phyloP scores from a whole-genome alignment of 2,113 vertebrate genomes.

The Apodemus sylvaticus region DNA sequence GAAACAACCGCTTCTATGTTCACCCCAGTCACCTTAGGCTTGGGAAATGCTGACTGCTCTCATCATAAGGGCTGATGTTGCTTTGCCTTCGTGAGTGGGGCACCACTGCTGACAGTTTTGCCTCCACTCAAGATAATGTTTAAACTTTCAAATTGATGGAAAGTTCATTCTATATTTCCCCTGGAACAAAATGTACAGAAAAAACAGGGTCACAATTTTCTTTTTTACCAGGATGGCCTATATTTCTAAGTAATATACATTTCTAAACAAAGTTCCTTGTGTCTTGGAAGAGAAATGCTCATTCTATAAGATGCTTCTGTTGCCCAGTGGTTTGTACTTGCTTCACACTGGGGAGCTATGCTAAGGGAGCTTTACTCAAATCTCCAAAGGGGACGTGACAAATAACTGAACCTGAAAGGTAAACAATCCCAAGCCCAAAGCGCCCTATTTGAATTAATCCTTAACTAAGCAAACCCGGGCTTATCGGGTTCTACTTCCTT shows the following conservation, averaged over 20 bases:
- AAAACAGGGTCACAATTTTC: background rate
- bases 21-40: background rate
- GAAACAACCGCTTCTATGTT: background rate
- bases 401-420: background rate
- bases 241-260: slow-evolving; percentile 11
- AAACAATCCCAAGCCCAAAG: slow-evolving; percentile 33
- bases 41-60: background rate
- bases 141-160: background rate
- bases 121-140: background rate
- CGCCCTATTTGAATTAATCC: slow-evolving; percentile 60
- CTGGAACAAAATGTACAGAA: background rate
- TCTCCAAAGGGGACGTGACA: slow-evolving; percentile 18
- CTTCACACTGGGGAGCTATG: background rate
- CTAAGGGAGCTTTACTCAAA: slow-evolving; percentile 44
- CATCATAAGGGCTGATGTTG: background rate
- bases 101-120: background rate
- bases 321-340: slow-evolving; percentile 23
- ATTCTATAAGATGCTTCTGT: slow-evolving; percentile 14
- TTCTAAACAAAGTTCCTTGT: slow-evolving; percentile 2
- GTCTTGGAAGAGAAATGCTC: background rate
- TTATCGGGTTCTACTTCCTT: slow-evolving; percentile 56
- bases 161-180: background rate
- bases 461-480: slow-evolving; percentile 57
- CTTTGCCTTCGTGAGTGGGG: background rate
- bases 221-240: background rate